Evolutionary conservation across 2,797 vertebrate genomes (phyloP).

Genomic region (Siniperca scherzeri): DNA sequence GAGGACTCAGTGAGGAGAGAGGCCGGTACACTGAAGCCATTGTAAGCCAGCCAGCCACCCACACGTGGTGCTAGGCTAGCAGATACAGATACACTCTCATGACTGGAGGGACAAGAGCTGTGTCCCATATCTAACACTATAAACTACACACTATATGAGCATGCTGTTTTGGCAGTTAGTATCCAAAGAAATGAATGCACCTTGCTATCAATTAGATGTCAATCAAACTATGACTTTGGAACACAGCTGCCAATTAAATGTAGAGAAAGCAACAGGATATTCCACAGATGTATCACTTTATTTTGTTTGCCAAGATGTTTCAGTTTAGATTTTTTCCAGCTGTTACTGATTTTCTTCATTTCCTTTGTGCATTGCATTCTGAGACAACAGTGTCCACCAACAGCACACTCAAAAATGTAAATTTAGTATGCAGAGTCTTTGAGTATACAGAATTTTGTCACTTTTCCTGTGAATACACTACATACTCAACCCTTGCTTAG

Average conservation of each 20-base stretch:
- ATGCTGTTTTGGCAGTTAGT: neutral
- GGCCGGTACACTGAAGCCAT: conserved; percentile 78
- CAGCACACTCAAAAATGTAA: neutral
- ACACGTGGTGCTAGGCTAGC: conserved; percentile 66
- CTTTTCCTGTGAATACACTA: neutral
- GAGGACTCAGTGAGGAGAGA: conserved; percentile 67
- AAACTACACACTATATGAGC: neutral
- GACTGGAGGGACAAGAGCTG: conserved; percentile 43
- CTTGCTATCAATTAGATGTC: neutral
- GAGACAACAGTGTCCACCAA: neutral
- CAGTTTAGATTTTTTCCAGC: conserved; percentile 5
- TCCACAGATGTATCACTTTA: neutral
- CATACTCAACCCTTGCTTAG: neutral
- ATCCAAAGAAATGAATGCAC: neutral
- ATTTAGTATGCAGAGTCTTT: neutral
- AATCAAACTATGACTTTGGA: conserved; percentile 2
- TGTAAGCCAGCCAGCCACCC: conserved; percentile 76
- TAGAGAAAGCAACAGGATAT: neutral
- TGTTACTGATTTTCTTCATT: neutral
- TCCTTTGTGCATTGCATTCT: neutral
- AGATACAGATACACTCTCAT: conserved; percentile 57
- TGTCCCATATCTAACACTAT: conserved; percentile 19
- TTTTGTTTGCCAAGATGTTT: conserved; percentile 3
- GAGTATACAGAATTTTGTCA: neutral
- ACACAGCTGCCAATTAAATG: neutral